A percentile compares a stretch with the other conserved stretches of the same genome.
phyloP scores from a whole-genome alignment of 2,113 vertebrate genomes.

The Cariama cristata region DNA sequence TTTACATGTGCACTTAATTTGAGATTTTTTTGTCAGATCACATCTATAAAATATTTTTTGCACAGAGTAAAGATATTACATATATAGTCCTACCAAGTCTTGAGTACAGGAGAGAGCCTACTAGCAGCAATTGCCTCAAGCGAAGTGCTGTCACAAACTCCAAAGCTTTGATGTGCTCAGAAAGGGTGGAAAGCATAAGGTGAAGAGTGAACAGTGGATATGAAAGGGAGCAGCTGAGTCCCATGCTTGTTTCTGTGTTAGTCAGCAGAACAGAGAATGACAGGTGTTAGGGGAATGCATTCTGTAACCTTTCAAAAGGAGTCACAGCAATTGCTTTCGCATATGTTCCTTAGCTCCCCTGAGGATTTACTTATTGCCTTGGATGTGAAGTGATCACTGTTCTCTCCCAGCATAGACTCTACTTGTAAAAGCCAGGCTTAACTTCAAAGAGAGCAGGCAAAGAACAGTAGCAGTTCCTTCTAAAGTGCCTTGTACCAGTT shows the following conservation, averaged over 20 bases:
- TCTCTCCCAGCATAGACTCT: not conserved
- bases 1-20: not conserved
- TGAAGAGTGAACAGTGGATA: not conserved
- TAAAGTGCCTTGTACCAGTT: not conserved
- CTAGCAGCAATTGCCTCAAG: not conserved
- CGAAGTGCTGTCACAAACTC: not conserved
- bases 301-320: conserved; percentile 44
- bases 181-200: not conserved
- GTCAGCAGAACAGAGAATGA: conserved; percentile 18
- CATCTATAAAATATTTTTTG: not conserved
- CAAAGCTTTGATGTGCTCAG: conserved; percentile 1
- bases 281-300: not conserved
- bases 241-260: not conserved
- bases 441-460: not conserved
- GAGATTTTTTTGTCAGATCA: not conserved
- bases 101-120: not conserved
- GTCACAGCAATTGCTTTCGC: conserved; percentile 28
- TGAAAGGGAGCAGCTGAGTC: not conserved
- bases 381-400: not conserved
- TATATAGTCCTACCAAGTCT: not conserved
- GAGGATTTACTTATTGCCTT: not conserved
- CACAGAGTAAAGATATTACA: not conserved
- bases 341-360: not conserved
- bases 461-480: not conserved
- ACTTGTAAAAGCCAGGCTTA: not conserved